These are phyloP conservation scores for Shinisaurus crocodilurus DNA, from an alignment of 2,113 vertebrate genomes.

Conservation along the genomic window DNA sequence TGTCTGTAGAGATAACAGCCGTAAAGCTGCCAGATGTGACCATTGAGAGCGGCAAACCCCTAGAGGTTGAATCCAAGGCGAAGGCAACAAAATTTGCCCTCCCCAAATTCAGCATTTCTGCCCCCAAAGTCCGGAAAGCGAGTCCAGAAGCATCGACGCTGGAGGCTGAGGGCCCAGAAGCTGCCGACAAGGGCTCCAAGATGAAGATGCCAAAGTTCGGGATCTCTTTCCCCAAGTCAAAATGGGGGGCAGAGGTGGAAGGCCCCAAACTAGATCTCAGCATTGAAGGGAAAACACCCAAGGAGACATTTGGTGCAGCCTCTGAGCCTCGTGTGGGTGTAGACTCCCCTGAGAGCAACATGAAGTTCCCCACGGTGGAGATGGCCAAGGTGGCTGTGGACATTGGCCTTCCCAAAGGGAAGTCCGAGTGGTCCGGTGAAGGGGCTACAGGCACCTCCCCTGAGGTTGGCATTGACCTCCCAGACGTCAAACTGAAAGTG, in stretches of 20 bases:
- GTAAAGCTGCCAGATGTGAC: slow-evolving; percentile 58
- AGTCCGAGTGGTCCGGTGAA: slow-evolving; percentile 68
- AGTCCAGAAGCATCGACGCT: slow-evolving; percentile 46
- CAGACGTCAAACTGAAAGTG: slow-evolving; percentile 65
- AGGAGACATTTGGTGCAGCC: not conserved
- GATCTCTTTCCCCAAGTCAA: slow-evolving; percentile 70
- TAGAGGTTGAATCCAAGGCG: slow-evolving; percentile 49
- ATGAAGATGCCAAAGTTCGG: slow-evolving; percentile 73
- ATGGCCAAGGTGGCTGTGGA: slow-evolving; percentile 83
- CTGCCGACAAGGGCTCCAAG: slow-evolving; percentile 62
- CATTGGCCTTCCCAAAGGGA: slow-evolving; percentile 73
- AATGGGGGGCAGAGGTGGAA: slow-evolving; percentile 49
- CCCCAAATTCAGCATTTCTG: slow-evolving; percentile 73
- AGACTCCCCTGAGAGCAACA: slow-evolving; percentile 49
- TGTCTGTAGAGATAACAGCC: slow-evolving; percentile 64
- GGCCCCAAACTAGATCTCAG: slow-evolving; percentile 4
- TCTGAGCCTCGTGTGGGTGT: not conserved
- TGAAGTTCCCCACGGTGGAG: slow-evolving; percentile 82
- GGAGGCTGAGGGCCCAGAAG: slow-evolving; percentile 51
- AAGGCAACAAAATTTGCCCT: slow-evolving; percentile 75
- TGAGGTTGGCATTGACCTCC: slow-evolving; percentile 76
- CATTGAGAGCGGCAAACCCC: not conserved
- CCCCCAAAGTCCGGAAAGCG: slow-evolving; percentile 62
- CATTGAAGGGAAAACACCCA: slow-evolving; percentile 38
- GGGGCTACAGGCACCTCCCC: slow-evolving; percentile 72